phyloP scores from a whole-genome alignment of 2,113 vertebrate genomes.

The Oriolus oriolus region DNA sequence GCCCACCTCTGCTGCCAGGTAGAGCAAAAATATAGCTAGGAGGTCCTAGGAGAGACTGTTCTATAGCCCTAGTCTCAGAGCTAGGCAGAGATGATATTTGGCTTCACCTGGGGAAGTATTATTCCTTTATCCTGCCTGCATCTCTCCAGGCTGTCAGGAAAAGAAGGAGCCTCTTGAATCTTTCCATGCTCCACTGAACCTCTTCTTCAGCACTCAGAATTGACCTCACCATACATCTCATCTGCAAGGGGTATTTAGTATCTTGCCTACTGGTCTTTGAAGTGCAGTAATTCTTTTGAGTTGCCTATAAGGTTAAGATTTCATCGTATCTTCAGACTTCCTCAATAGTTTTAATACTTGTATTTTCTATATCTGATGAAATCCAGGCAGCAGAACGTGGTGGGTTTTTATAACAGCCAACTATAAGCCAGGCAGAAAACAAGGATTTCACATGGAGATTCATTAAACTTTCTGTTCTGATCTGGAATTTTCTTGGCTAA shows the following conservation, averaged over 20 bases:
- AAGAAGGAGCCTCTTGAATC: neutral
- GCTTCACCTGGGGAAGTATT: neutral
- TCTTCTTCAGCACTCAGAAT: neutral
- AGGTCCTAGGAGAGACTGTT: neutral
- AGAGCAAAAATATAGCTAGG: neutral
- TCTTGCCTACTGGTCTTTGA: neutral
- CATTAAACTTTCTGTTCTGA: constrained; percentile 30
- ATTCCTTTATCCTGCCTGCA: neutral
- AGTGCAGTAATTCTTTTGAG: neutral
- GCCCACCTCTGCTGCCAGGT: neutral
- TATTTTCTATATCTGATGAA: neutral
- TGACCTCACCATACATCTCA: neutral
- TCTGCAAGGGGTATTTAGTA: neutral
- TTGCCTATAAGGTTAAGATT: neutral
- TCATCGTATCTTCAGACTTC: neutral
- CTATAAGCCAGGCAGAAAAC: neutral
- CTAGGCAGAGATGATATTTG: neutral
- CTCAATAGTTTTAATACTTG: neutral
- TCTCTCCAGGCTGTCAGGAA: neutral
- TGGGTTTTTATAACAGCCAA: neutral
- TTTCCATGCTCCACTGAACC: neutral
- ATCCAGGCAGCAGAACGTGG: neutral
- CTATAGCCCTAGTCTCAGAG: neutral
- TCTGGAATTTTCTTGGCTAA: constrained; percentile 47
- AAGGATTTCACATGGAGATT: constrained; percentile 19